Conservation (phyloP, 2,888 invertebrate genomes). For the Sinhomidia bicolor region DNA sequence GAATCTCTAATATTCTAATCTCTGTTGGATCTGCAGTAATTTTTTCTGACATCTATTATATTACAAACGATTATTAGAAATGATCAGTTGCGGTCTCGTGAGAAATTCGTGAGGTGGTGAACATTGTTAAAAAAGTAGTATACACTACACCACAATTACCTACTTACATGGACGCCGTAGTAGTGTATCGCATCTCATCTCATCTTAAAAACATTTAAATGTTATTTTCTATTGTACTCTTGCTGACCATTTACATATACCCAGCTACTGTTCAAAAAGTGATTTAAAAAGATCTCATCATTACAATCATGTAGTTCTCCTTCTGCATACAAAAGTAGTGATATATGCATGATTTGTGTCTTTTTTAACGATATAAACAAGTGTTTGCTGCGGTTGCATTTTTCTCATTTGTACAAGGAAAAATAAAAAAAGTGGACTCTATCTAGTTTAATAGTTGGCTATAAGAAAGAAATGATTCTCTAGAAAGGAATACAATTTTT, state of each 20-base stretch:
- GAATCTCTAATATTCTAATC: constrained; percentile 10
- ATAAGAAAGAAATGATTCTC: not conserved
- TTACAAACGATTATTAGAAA: constrained; percentile 52
- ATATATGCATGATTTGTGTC: not conserved
- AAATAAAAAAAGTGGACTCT: not conserved
- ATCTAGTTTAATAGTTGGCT: too few relatives aligned
- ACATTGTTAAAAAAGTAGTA: not conserved
- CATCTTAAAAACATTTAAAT: not conserved
- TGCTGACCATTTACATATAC: not conserved
- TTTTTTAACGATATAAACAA: not conserved
- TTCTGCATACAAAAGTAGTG: not conserved
- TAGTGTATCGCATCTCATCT: not conserved
- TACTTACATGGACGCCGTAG: not conserved
- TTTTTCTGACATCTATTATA: not conserved
- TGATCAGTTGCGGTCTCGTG: constrained; percentile 59
- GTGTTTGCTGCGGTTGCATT: constrained; percentile 48
- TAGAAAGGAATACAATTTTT: not conserved
- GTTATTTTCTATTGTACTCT: not conserved
- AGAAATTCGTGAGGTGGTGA: constrained; percentile 50
- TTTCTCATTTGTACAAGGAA: constrained; percentile 8
- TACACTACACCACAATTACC: not conserved
- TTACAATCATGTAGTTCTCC: not conserved
- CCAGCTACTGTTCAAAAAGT: constrained; percentile 9
- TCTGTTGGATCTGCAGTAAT: not conserved
- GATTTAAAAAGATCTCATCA: constrained; percentile 19